Conservation (phyloP, 2,113 vertebrate species). For the Oncorhynchus mykiss region DNA sequence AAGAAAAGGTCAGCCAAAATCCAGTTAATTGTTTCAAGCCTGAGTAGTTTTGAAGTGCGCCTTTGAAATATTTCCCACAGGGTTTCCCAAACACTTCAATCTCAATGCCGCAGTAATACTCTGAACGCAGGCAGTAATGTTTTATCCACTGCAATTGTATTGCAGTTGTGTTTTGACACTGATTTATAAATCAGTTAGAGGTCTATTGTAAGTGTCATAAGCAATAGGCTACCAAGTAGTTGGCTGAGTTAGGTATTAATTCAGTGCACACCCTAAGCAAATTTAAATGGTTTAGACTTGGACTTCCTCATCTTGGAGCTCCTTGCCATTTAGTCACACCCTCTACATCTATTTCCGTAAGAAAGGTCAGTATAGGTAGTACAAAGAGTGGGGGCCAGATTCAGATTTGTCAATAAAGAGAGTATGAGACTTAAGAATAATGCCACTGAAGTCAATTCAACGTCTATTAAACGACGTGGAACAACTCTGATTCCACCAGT, state of each 20-base stretch:
- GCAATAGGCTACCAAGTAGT: conserved; percentile 27
- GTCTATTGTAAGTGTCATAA: conserved; percentile 29
- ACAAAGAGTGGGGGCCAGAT: conserved; percentile 6
- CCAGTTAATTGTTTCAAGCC: background rate
- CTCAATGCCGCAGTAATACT: background rate
- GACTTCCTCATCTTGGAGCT: conserved; percentile 1
- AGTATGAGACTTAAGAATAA: no score
- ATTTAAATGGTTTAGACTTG: conserved; percentile 16
- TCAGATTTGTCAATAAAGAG: no score
- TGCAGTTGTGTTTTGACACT: background rate
- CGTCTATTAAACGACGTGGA: no score
- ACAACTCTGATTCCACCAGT: no score
- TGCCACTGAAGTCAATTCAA: no score
- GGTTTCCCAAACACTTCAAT: background rate
- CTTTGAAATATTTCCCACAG: background rate
- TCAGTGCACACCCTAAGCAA: conserved; percentile 45
- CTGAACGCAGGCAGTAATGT: no score
- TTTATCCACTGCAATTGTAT: background rate
- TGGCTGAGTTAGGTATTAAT: conserved; percentile 18
- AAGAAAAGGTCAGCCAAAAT: no score
- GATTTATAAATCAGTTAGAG: background rate
- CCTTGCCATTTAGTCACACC: conserved; percentile 34
- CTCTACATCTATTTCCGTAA: conserved; percentile 13
- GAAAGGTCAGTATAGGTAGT: conserved; percentile 14
- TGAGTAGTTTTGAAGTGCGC: background rate